Evolutionary conservation across 2,888 invertebrate genomes (phyloP).

Genomic region (Philonicus albiceps): DNA sequence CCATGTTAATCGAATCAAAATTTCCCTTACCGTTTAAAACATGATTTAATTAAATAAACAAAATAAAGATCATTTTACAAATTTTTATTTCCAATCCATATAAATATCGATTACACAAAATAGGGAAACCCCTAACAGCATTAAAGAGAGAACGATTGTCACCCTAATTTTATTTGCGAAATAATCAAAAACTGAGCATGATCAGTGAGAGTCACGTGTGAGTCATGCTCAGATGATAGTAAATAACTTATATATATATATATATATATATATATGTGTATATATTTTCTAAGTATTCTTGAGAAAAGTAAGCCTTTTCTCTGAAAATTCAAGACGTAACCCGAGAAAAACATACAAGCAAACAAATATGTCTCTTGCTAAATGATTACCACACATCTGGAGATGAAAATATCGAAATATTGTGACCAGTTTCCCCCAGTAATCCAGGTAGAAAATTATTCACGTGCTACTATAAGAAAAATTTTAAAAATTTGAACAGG

Average conservation of each 20-base stretch:
- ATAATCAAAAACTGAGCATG: neutral
- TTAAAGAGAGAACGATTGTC: too few relatives aligned
- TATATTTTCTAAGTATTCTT: neutral
- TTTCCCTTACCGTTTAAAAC: too few relatives aligned
- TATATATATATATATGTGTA: too few relatives aligned
- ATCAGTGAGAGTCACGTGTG: neutral
- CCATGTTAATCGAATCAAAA: too few relatives aligned
- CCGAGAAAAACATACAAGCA: neutral
- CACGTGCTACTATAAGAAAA: neutral
- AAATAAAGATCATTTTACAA: too few relatives aligned
- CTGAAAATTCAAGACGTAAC: neutral
- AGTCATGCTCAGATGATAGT: neutral
- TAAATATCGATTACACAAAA: too few relatives aligned
- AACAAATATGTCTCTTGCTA: neutral
- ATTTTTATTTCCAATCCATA: too few relatives aligned
- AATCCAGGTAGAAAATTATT: neutral
- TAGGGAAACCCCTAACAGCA: too few relatives aligned
- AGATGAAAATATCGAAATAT: neutral
- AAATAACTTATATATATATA: too few relatives aligned
- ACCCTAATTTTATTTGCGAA: neutral
- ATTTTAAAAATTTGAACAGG: neutral
- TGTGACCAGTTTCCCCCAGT: neutral
- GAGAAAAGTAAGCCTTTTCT: neutral
- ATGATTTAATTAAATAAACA: too few relatives aligned
- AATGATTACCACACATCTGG: neutral